Base-by-base conservation (phyloP, 2,797 vertebrate species). In the Moxostoma hubbsi region DNA sequence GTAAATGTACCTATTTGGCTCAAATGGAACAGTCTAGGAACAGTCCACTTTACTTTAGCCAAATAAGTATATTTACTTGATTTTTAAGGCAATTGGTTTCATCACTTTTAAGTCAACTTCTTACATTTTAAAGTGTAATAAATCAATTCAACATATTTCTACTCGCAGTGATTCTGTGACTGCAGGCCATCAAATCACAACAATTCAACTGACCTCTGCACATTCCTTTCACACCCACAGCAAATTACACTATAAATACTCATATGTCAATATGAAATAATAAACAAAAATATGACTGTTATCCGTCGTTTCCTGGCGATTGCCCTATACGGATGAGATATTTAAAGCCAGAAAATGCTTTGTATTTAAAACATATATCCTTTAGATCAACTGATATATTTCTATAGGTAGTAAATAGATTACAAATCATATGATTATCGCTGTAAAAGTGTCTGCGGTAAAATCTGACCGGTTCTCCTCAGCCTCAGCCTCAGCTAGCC, bases 401-500 rank as follows among this genome's bases (percentile, higher is more conserved):
- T 7, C 10, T 43, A 24, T 9, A 69, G 2, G 16, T 16, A 4
- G 6, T 13, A 61, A n/a, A 18, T 11, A 12, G 16, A 24, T 7
- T 16, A 45, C 1, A 11, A 18, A 13, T 13, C 46, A 9, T 7
- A 63, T 18, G 6, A 63, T 24, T 4, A 51, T n/a, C 45, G 16
- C 13, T 24, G 43, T 53, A 49, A 78, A 65, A 15, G 15, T 57
- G 45, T 24, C 5, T 15, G 16, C 55, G 9, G 50, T 63, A 15
- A 79, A 78, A 77, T 78, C 67, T 24, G 9, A 64, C 49, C 61
- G 46, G 47, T 78, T 73, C 53, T 68, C 45, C 51, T 64, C 53
- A 36, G 59, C 59, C 51, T 64, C 53, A 36, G 59, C 59, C 45
- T 16, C 36, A 72, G 69, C 69, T 82, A 73, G 76, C 68, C 61